Conservation (phyloP, 2,113 vertebrate species). For the Eonycteris spelaea region DNA sequence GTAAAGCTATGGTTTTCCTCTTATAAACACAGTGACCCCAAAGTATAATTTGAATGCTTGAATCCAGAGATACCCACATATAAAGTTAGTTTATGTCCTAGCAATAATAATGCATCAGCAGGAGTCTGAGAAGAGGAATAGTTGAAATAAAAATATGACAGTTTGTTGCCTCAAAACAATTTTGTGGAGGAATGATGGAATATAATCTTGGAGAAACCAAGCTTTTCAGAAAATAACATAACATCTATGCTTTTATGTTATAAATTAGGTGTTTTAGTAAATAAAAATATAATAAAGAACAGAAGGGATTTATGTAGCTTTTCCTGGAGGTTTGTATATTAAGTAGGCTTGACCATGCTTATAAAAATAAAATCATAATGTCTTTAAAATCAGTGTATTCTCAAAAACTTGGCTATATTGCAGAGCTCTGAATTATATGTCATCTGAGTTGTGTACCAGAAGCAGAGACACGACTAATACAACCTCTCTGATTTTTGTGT, state of each 20-base stretch:
- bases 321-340: not conserved
- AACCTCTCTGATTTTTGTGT: not conserved
- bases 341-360: not conserved
- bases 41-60: not conserved
- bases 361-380: not conserved
- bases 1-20: not conserved
- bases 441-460: not conserved
- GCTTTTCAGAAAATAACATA: slow-evolving; percentile 27
- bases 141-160: slow-evolving; percentile 2
- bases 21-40: not conserved
- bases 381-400: slow-evolving; percentile 29
- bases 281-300: not conserved
- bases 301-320: not conserved
- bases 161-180: not conserved
- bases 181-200: not conserved
- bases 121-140: not conserved
- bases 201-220: not conserved
- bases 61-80: not conserved
- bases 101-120: not conserved
- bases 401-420: not conserved
- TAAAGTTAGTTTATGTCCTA: slow-evolving; percentile 9
- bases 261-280: slow-evolving; percentile 37
- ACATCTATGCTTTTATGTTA: not conserved
- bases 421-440: not conserved
- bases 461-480: not conserved